Conservation (phyloP, 1,140 invertebrate species). For the Solen grandis region DNA sequence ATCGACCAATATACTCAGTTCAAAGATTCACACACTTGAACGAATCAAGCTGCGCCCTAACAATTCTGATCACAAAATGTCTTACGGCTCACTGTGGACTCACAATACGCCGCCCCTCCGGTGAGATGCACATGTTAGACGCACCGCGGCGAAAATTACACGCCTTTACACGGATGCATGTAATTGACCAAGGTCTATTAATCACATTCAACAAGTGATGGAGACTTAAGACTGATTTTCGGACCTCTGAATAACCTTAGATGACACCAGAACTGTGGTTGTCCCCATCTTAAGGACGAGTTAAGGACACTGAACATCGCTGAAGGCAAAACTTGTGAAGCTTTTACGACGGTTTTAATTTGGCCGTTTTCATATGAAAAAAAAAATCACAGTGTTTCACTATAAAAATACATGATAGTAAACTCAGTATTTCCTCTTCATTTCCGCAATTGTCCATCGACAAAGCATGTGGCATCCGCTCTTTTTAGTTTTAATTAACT, state of each 20-base stretch:
- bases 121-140: background rate
- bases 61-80: background rate
- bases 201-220: constrained; percentile 39
- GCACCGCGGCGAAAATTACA: constrained; percentile 38
- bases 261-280: constrained; percentile 14
- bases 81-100: constrained; percentile 8
- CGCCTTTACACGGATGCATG: constrained; percentile 39
- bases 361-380: no score
- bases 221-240: constrained; percentile 20
- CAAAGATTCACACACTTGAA: constrained; percentile 13
- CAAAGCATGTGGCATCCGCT: no score
- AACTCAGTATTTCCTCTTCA: no score
- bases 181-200: constrained; percentile 42
- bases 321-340: no score
- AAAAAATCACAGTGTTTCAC: no score
- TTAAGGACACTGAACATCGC: background rate
- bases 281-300: background rate
- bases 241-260: constrained; percentile 31
- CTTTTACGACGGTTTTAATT: no score
- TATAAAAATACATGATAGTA: no score
- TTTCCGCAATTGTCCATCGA: no score
- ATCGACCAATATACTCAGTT: constrained; percentile 7
- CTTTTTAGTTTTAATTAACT: no score
- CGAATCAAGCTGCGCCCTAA: constrained; percentile 31
- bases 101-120: background rate